Base-by-base conservation (phyloP, 2,113 vertebrate species). In the Nothobranchius kuhntae region DNA sequence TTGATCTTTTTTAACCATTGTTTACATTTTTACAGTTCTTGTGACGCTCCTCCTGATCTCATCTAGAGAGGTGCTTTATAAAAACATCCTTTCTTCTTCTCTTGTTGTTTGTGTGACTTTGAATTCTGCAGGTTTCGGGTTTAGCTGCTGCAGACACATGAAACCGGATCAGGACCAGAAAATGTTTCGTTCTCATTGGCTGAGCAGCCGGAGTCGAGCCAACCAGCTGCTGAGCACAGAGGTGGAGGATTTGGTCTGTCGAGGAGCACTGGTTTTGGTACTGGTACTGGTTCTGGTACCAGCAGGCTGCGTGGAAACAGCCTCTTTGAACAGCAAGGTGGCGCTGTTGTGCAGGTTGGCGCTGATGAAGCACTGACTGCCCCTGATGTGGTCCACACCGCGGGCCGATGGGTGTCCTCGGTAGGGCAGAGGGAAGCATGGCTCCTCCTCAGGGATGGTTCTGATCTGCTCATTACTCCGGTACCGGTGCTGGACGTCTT, bases 401-500 rank as follows among this genome's bases (percentile, higher is more conserved):
- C 95, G 95, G 61, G 92, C 83, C 8, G 95, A 86, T 1, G 95
- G 94, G 74, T 93, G 90, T 0, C 89, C 77, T 0, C 80, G 42
- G 77, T 92, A 92, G 52, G 95, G 93, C 40, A 93, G 89, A 0
- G 88, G 89, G 2, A 72, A 77, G 1, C 92, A 78, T 0, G 92
- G 48, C 62, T 79, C 94, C 84, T 98, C 97, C 87, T 99, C 97
- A 0, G 90, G 73, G 79, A 97, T 96, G 12, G 93, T 86, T 11
- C 94, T 83, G 85, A 99, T 97, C n/a, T 95, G 91, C 68, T 99
- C 97, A 1, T 96, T 98, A 59, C 98, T 99, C 89, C 96, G 94
- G 73, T 95, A 96, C 11, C 94, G 91, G 85, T 94, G 96, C 12
- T 96, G 91, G 6, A 85, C 66, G 1, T 92, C 92, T 55, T 92